Base-by-base conservation (phyloP, 2,113 vertebrate species). In the Perca fluviatilis region DNA sequence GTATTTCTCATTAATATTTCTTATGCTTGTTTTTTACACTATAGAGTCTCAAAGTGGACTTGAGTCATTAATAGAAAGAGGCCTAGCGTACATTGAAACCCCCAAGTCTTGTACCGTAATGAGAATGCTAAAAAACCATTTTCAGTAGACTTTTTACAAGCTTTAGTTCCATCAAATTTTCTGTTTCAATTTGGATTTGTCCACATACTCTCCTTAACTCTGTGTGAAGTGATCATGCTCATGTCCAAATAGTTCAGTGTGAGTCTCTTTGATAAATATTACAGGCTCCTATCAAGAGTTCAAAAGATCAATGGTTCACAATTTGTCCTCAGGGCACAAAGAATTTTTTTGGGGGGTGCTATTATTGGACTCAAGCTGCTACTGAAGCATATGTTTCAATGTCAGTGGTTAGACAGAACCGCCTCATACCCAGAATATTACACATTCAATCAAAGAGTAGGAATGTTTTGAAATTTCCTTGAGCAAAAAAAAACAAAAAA, bases 211-310 rank as follows among this genome's bases (percentile, higher is more conserved):
- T 63, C 57, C 83, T 72, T 77, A 76, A 77, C 63, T 58, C 33
- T 25, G 33, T 58, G 60, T 67, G 61, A 81, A 85, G 84, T 64
- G 73, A 91, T 91, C 77, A 84, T 2, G 77, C 78, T 68, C 6
- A 2, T 68, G 90, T 84, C 81, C 65, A 70, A 91, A 71, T 68
- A 73, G 64, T 85, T 92, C 86, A 78, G 36, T 21, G 54, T 78
- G 81, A 90, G n/a, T 76, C 40, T 80, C 84, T 92, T 91, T 93
- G 90, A 94, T 90, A 82, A 92, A 90, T 83, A 74, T 84, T 86
- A 72, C 77, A 89, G 63, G 64, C 77, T 75, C 83, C 75, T 70
- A 85, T 91, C 82, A 89, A 87, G 76, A 62, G 85, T 90, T 91
- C 81, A 90, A 87, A 83, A 80, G 85, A 86, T 91, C 88, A 86